A percentile compares a stretch with the other conserved stretches of the same genome.
phyloP scores from a whole-genome alignment of 2,888 invertebrate species.

The Napeogenes inachia region DNA sequence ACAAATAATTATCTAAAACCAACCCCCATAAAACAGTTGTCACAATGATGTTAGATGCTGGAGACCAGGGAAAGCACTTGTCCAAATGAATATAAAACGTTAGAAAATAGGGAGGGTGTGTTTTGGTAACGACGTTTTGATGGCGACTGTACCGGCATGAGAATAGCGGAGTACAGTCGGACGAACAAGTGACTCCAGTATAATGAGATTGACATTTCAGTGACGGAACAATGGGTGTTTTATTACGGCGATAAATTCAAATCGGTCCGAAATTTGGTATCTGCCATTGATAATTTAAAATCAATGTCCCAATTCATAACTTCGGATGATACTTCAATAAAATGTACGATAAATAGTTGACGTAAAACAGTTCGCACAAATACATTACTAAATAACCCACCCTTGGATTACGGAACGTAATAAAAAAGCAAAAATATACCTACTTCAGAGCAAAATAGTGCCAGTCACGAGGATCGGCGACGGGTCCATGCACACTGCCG shows the following conservation, averaged over 20 bases:
- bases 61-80: slow-evolving; percentile 27
- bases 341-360: not conserved
- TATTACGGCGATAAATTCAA: not conserved
- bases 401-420: slow-evolving; percentile 47
- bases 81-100: slow-evolving; percentile 41
- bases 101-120: slow-evolving; percentile 46
- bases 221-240: slow-evolving; percentile 19
- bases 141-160: slow-evolving; percentile 40
- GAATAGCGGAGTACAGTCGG: slow-evolving; percentile 10
- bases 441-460: slow-evolving; percentile 65
- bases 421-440: slow-evolving; percentile 68
- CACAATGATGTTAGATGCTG: slow-evolving; percentile 19
- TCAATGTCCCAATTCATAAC: not conserved
- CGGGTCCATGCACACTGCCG: slow-evolving; percentile 44
- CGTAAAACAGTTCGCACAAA: slow-evolving; percentile 3
- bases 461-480: slow-evolving; percentile 70
- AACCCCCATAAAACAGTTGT: slow-evolving; percentile 2
- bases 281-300: not conserved
- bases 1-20: no score
- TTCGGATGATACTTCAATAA: not conserved
- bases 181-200: slow-evolving; percentile 34
- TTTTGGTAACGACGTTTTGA: slow-evolving; percentile 52
- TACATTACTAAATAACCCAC: slow-evolving; percentile 18
- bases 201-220: slow-evolving; percentile 47
- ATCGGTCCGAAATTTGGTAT: not conserved